These are phyloP conservation scores for Microplitis deprimator DNA, from an alignment of 2,888 invertebrate genomes.

Conservation along the genomic window DNA sequence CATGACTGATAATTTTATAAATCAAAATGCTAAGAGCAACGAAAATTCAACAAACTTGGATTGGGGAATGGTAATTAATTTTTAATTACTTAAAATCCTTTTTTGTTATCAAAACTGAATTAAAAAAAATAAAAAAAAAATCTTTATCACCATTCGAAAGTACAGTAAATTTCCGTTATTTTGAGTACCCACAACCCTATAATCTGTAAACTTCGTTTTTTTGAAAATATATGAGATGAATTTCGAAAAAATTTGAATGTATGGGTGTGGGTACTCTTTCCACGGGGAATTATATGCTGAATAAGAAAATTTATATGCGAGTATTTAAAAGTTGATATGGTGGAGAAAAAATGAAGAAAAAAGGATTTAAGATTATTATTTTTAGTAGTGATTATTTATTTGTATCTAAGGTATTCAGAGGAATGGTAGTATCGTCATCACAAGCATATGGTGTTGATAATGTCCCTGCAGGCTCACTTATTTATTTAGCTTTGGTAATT, in stretches of 20 bases:
- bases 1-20: conserved; percentile 44
- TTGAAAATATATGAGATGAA: conserved; percentile 15
- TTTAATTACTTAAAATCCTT: neutral
- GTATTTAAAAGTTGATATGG: too few species aligned
- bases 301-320: too few species aligned
- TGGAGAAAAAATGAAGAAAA: too few species aligned
- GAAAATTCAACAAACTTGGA: conserved; percentile 49
- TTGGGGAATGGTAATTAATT: conserved; percentile 67
- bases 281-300: too few species aligned
- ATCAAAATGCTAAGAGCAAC: neutral
- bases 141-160: too few species aligned
- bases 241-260: conserved; percentile 12
- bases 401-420: conserved; percentile 66
- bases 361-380: too few species aligned
- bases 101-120: too few species aligned
- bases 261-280: neutral
- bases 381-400: conserved; percentile 2
- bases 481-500: conserved; percentile 68
- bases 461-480: conserved; percentile 64
- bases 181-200: too few species aligned
- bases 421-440: conserved; percentile 68
- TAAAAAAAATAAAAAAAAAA: too few species aligned
- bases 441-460: conserved; percentile 69
- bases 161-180: too few species aligned
- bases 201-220: too few species aligned